Conservation (phyloP, 2,797 vertebrate genomes). For the Helicolenus hilgendorfi region DNA sequence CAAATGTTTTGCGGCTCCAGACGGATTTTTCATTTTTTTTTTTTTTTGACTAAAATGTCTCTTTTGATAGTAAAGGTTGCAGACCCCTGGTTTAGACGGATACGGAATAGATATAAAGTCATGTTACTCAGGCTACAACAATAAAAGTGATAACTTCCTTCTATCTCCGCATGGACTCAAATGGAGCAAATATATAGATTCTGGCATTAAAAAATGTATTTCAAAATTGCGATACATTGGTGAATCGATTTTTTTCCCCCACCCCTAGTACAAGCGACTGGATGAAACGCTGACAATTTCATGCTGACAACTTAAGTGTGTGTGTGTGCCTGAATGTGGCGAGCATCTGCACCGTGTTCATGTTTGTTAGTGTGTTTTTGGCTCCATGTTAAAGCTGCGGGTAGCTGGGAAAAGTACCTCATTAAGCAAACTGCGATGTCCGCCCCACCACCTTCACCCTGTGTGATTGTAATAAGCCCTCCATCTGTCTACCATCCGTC, state of each 20-base stretch:
- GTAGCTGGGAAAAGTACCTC: slow-evolving; percentile 26
- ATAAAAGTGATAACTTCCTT: too few species aligned
- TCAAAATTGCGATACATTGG: too few species aligned
- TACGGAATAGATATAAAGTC: too few species aligned
- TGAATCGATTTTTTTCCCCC: too few species aligned
- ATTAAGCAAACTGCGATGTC: slow-evolving; percentile 26
- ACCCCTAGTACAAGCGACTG: not conserved
- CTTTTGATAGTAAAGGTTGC: too few species aligned
- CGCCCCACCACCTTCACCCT: slow-evolving; percentile 3
- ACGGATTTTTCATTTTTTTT: too few species aligned
- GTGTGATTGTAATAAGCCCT: slow-evolving; percentile 47
- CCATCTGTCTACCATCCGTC: slow-evolving; percentile 66
- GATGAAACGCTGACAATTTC: not conserved
- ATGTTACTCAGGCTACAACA: too few species aligned
- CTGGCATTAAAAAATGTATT: not conserved
- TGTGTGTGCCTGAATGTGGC: not conserved
- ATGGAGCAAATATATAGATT: too few species aligned
- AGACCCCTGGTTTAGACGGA: too few species aligned
- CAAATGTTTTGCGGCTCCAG: too few species aligned
- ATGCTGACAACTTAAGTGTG: not conserved
- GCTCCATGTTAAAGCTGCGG: not conserved
- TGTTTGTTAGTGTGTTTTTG: slow-evolving; percentile 36
- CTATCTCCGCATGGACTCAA: too few species aligned
- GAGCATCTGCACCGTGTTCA: slow-evolving; percentile 2
- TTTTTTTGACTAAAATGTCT: too few species aligned